These are phyloP conservation scores for Leucoraja ocellata DNA, from an alignment of 2,797 vertebrate genomes.

Conservation along the genomic window DNA sequence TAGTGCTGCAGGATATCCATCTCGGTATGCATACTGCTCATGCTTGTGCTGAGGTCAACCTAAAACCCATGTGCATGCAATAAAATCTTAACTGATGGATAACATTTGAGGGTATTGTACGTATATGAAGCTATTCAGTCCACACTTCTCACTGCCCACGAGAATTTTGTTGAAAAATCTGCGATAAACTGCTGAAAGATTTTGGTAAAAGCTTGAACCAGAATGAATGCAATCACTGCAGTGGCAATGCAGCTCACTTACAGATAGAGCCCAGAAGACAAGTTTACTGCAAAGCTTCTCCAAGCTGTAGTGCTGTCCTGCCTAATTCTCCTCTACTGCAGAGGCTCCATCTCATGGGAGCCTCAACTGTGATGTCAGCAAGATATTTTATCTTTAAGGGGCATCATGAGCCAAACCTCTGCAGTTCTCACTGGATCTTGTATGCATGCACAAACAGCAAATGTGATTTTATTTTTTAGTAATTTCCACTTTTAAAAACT, in stretches of 20 bases:
- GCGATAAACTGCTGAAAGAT: background rate
- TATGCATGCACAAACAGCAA: background rate
- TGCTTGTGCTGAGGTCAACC: background rate
- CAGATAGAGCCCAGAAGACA: background rate
- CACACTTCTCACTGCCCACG: background rate
- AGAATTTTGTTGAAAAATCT: background rate
- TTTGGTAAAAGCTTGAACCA: background rate
- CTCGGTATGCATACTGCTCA: constrained; percentile 65
- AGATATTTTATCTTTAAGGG: background rate
- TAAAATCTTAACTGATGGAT: background rate
- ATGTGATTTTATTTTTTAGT: background rate
- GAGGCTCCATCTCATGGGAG: background rate
- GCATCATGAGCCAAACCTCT: too few relatives aligned
- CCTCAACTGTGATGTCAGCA: background rate
- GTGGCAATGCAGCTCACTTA: background rate
- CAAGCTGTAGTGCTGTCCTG: background rate
- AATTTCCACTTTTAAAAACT: too few relatives aligned
- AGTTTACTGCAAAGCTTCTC: background rate
- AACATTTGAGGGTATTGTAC: background rate
- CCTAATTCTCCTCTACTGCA: background rate
- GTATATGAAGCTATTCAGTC: background rate
- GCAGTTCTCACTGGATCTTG: background rate
- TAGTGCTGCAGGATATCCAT: constrained; percentile 88
- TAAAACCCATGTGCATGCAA: background rate
- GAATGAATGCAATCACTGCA: background rate